Base-by-base conservation (phyloP, 2,113 vertebrate species). In the Leptobrachium ailaonicum region DNA sequence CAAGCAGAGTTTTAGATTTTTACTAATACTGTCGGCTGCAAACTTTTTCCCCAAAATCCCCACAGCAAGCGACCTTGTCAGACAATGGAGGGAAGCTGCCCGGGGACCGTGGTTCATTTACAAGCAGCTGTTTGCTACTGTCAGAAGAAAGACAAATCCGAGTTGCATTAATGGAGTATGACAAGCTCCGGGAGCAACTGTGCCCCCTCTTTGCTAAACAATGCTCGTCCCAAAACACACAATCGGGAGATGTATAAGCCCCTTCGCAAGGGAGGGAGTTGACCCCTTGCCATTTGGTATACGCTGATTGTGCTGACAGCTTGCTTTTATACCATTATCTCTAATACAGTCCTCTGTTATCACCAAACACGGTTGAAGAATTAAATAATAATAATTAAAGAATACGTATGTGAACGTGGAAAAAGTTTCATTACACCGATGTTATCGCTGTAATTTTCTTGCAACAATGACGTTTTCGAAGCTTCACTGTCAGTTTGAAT, bases 91-190 rank as follows among this genome's bases (percentile, higher is more conserved):
- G 92, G 85, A 86, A 87, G 82, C 89, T 90, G 81, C 86, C 84
- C 85, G 86, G 90, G 90, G 89, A 92, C 84, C 85, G 90, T 85
- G 88, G 92, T 90, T 97, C 92, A 93, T 97, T 97, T 95, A 95
- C 94, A 95, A 94, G 92, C 94, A 94, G 94, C 94, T 96, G 95
- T 94, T 96, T 93, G 93, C 90, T 88, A 83, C 91, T 92, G 90
- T 94, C 93, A 93, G 93, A 92, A 94, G 90, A 91, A 94, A 94
- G 90, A 85, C 88, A 90, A 94, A 94, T 95, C 93, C 41, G 92
- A 95, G 87, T 87, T 87, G 88, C 64, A 86, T 90, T 95, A 95
- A 96, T 89, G 83, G 90, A 82, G 83, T 91, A 86, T 88, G 94
- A 95, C 93, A 94, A 90, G 92, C 92, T 90, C 92, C 88, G 82